phyloP scores from a whole-genome alignment of 2,888 invertebrate species.

The Cephus sareptanus region DNA sequence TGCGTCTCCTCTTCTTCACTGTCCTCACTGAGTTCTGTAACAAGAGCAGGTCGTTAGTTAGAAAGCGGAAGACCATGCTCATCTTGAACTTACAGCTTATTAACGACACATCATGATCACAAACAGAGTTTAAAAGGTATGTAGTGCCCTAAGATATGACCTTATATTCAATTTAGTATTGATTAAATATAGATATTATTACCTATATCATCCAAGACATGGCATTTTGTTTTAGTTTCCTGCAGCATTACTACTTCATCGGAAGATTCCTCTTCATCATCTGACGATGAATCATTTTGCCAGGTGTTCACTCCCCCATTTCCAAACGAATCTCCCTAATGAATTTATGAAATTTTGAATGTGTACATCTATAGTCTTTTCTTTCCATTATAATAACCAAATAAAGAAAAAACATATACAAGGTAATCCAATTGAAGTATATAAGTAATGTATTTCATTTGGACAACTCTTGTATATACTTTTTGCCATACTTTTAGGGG shows the following conservation, averaged over 20 bases:
- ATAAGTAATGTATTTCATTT: neutral
- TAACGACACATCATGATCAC: neutral
- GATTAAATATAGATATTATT: slow-evolving; percentile 16
- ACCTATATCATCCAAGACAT: slow-evolving; percentile 56
- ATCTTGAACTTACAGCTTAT: neutral
- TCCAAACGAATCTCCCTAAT: slow-evolving; percentile 54
- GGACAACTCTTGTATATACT: neutral
- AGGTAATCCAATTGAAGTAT: neutral
- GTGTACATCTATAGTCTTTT: neutral
- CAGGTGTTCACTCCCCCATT: slow-evolving; percentile 56
- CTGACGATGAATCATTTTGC: slow-evolving; percentile 47
- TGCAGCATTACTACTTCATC: slow-evolving; percentile 56
- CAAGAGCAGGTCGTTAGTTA: neutral
- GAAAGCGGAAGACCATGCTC: neutral
- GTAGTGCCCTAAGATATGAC: neutral
- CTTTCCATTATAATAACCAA: neutral
- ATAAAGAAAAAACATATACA: neutral
- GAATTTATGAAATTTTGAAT: slow-evolving; percentile 1
- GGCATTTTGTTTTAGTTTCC: slow-evolving; percentile 46
- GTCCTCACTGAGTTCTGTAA: slow-evolving; percentile 64
- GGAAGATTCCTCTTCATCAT: slow-evolving; percentile 54
- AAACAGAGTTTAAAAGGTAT: neutral
- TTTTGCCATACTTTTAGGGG: slow-evolving; percentile 41
- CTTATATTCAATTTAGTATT: neutral
- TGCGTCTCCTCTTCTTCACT: slow-evolving; percentile 66